A percentile compares a stretch with the other conserved stretches of the same genome.
These are phyloP conservation scores for Prenolepis imparis DNA, from an alignment of 2,888 invertebrate species.

Conservation along the genomic window DNA sequence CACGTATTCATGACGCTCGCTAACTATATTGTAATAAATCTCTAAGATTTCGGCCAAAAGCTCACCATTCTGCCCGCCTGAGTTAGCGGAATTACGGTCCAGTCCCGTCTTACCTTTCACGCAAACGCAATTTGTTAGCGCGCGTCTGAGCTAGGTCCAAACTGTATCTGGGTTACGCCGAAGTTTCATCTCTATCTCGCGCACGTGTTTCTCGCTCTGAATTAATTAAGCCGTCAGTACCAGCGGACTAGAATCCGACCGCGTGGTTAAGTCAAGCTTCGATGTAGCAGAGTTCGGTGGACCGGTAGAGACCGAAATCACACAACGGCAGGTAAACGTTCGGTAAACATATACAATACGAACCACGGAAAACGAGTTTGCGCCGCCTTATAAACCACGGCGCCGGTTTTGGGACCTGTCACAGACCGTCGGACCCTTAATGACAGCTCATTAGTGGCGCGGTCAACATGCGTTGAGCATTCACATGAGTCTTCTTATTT, in stretches of 20 bases:
- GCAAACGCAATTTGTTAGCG: conserved; percentile 57
- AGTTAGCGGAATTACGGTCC: conserved; percentile 53
- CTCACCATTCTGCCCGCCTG: conserved; percentile 37
- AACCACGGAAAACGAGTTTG: conserved; percentile 31
- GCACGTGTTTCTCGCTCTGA: conserved; percentile 68
- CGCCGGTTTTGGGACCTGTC: conserved; percentile 72
- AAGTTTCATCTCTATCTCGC: conserved; percentile 53
- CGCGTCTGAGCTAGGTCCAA: conserved; percentile 52
- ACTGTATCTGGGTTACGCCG: conserved; percentile 55
- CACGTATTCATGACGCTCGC: neutral
- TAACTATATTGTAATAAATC: conserved; percentile 46
- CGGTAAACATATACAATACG: conserved; percentile 35
- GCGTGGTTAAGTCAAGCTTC: conserved; percentile 56
- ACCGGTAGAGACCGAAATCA: conserved; percentile 55
- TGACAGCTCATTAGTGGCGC: conserved; percentile 76
- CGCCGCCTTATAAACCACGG: conserved; percentile 22
- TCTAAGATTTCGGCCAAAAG: conserved; percentile 46
- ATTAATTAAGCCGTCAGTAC: conserved; percentile 81
- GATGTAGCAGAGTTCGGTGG: conserved; percentile 51
- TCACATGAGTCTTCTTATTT: conserved; percentile 37
- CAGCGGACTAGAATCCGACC: conserved; percentile 64
- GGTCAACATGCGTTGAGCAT: conserved; percentile 64
- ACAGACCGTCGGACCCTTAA: conserved; percentile 76
- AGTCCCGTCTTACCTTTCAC: conserved; percentile 55
- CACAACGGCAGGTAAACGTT: conserved; percentile 49